Percentiles rank a stretch among this genome's conserved stretches.
These are phyloP conservation scores for Rhagophthalmus giganteus DNA, from an alignment of 2,888 invertebrate genomes.

Conservation along the genomic window DNA sequence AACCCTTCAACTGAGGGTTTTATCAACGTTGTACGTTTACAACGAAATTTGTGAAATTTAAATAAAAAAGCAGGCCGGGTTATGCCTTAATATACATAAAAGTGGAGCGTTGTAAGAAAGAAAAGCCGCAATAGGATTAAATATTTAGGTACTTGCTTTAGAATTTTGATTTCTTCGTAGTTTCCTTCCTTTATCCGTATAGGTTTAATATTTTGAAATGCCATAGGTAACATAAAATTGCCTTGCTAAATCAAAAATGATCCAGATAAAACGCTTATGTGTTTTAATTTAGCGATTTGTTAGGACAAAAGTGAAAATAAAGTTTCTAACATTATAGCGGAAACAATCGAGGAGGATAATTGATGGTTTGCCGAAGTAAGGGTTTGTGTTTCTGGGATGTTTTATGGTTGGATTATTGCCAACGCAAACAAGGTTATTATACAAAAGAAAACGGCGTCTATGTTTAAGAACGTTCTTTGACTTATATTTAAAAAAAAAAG, in stretches of 20 bases:
- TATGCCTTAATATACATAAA: not conserved
- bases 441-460: constrained; percentile 2
- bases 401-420: constrained; percentile 19
- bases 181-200: not conserved
- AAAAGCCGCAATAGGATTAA: constrained; percentile 1
- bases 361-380: constrained; percentile 20
- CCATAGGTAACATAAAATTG: no score
- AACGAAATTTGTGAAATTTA: not conserved
- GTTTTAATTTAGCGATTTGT: not conserved
- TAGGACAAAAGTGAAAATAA: constrained; percentile 22
- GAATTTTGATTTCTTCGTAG: not conserved
- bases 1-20: not conserved
- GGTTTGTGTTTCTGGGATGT: constrained; percentile 10
- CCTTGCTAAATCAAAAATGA: not conserved
- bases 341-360: constrained; percentile 18
- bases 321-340: constrained; percentile 20
- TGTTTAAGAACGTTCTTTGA: constrained; percentile 6
- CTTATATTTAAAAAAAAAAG: constrained; percentile 1
- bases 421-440: constrained; percentile 12
- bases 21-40: not conserved
- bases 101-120: not conserved
- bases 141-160: constrained; percentile 1
- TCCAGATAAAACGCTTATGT: constrained; percentile 1
- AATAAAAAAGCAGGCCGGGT: not conserved
- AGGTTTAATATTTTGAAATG: not conserved